A percentile compares a stretch with the other conserved stretches of the same genome.
phyloP scores from a whole-genome alignment of 2,888 invertebrate genomes.

The Gymnocheta viridis region DNA sequence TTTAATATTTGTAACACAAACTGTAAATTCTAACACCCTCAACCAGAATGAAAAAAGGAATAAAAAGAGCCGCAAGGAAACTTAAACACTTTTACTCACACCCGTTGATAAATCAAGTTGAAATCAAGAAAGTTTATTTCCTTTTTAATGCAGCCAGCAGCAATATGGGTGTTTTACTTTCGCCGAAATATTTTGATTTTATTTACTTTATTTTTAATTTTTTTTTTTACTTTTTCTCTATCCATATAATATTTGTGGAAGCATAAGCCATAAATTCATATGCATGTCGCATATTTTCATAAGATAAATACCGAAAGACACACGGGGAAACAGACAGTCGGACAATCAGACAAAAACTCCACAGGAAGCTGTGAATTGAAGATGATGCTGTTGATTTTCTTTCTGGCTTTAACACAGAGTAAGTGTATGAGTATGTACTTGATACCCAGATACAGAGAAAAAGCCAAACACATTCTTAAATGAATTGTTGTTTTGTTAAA shows the following conservation, averaged over 20 bases:
- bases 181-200: conserved; percentile 50
- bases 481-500: conserved; percentile 30
- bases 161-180: conserved; percentile 61
- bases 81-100: conserved; percentile 62
- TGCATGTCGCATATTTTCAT: conserved; percentile 55
- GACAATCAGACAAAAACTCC: conserved; percentile 44
- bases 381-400: conserved; percentile 36
- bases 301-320: conserved; percentile 37
- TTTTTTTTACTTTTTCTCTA: conserved; percentile 19
- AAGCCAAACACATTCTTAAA: conserved; percentile 18
- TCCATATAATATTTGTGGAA: conserved; percentile 21
- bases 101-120: conserved; percentile 11
- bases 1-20: conserved; percentile 41
- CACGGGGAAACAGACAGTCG: conserved; percentile 18
- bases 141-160: neutral
- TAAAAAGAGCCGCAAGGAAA: conserved; percentile 30
- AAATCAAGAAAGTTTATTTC: conserved; percentile 34
- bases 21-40: conserved; percentile 36
- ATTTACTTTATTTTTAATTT: conserved; percentile 13
- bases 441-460: conserved; percentile 13
- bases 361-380: conserved; percentile 62
- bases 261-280: conserved; percentile 65
- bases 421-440: neutral
- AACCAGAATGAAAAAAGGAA: neutral
- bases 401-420: conserved; percentile 11